phyloP scores from a whole-genome alignment of 2,888 invertebrate genomes.

The Oithona nana region DNA sequence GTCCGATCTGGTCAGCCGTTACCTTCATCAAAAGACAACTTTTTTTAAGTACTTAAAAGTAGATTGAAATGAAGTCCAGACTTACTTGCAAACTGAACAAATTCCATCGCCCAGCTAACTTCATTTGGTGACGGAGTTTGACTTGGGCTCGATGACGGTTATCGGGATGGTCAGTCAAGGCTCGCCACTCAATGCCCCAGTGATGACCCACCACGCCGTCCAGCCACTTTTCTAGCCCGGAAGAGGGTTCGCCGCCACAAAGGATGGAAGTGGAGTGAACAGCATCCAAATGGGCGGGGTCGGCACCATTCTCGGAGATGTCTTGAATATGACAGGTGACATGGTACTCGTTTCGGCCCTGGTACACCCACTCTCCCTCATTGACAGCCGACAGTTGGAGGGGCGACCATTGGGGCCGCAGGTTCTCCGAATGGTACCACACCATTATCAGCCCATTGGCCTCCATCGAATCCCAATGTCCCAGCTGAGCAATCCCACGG shows the following conservation, averaged over 20 bases:
- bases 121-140: conserved; percentile 41
- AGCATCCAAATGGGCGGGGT: conserved; percentile 54
- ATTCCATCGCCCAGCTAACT: conserved; percentile 38
- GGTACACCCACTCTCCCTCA: not conserved
- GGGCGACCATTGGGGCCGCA: conserved; percentile 19
- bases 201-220: not conserved
- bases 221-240: not conserved
- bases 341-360: not conserved
- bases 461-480: conserved; percentile 19
- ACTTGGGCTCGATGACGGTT: conserved; percentile 43
- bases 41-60: not conserved
- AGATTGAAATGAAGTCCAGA: not conserved
- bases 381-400: conserved; percentile 13
- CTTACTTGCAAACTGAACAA: not conserved
- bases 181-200: conserved; percentile 6
- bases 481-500: conserved; percentile 19
- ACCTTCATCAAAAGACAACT: not conserved
- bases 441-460: conserved; percentile 21
- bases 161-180: conserved; percentile 20
- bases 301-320: conserved; percentile 75
- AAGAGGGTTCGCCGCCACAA: conserved; percentile 30
- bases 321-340: conserved; percentile 37
- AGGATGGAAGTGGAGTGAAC: conserved; percentile 46
- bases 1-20: conserved; percentile 25
- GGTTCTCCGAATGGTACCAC: conserved; percentile 21